These are phyloP conservation scores for Dasyurus viverrinus DNA, from an alignment of 2,113 vertebrate genomes.

Conservation along the genomic window DNA sequence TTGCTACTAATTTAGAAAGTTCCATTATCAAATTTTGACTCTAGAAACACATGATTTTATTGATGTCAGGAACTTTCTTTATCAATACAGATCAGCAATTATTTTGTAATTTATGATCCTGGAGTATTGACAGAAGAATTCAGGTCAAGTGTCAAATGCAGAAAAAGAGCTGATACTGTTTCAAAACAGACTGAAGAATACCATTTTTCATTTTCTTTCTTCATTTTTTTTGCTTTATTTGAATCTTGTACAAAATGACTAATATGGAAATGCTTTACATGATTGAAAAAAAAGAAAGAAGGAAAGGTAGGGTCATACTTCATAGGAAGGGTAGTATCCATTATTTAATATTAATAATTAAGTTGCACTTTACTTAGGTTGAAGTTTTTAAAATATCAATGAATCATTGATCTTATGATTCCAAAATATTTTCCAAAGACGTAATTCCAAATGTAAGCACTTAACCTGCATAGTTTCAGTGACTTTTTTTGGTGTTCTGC, in stretches of 20 bases:
- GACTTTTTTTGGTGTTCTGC: conserved; percentile 41
- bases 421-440: conserved; percentile 51
- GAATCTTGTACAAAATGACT: neutral
- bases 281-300: neutral
- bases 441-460: conserved; percentile 34
- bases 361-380: conserved; percentile 32
- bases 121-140: neutral
- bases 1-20: neutral
- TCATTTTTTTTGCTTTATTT: neutral
- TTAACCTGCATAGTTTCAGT: conserved; percentile 43
- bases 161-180: no score
- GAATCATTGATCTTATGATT: conserved; percentile 34
- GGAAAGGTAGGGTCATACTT: neutral
- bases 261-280: neutral
- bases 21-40: neutral
- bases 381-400: conserved; percentile 44
- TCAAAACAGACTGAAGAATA: neutral
- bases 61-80: neutral
- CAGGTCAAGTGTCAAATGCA: neutral
- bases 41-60: neutral
- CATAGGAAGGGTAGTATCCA: neutral
- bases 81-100: neutral
- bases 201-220: neutral
- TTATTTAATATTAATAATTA: neutral
- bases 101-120: neutral